A percentile compares a stretch with the other conserved stretches of the same genome.
Conservation (phyloP, 2,888 invertebrate species). For the Phaonia tiefii region DNA sequence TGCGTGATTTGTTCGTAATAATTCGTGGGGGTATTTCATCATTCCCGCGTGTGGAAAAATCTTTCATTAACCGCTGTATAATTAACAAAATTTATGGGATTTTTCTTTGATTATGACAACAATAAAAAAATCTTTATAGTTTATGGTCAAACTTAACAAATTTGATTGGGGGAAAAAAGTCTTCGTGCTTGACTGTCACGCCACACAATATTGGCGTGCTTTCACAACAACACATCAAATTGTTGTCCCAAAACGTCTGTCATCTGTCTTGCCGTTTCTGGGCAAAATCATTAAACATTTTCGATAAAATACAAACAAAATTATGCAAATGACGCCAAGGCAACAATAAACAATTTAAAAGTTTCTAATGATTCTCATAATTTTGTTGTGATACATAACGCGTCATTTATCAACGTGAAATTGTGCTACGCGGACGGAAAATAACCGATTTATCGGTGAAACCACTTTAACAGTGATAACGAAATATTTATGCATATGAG, state of each 20-base stretch:
- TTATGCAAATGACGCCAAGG: neutral
- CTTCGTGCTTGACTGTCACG: neutral
- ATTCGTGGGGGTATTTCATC: slow-evolving; percentile 26
- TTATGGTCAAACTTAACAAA: neutral
- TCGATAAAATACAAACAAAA: slow-evolving; percentile 13
- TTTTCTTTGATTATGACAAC: slow-evolving; percentile 28
- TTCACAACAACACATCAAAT: neutral
- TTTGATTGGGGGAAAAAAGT: neutral
- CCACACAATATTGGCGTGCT: neutral
- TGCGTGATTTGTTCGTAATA: slow-evolving; percentile 39
- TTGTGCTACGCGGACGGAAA: neutral
- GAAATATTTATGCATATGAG: slow-evolving; percentile 2
- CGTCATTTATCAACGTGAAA: slow-evolving; percentile 1
- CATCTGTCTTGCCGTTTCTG: neutral
- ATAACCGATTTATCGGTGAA: slow-evolving; percentile 5
- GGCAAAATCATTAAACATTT: slow-evolving; percentile 7
- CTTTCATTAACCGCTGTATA: slow-evolving; percentile 39
- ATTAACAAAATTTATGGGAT: slow-evolving; percentile 37
- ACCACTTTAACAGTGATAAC: neutral
- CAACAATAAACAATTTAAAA: neutral
- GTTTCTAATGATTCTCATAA: slow-evolving; percentile 8
- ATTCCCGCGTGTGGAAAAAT: slow-evolving; percentile 23
- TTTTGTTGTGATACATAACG: neutral
- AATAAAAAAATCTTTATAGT: neutral
- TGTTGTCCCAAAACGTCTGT: neutral